phyloP scores from a whole-genome alignment of 1,140 invertebrate species.

The Nixonia krombeini region DNA sequence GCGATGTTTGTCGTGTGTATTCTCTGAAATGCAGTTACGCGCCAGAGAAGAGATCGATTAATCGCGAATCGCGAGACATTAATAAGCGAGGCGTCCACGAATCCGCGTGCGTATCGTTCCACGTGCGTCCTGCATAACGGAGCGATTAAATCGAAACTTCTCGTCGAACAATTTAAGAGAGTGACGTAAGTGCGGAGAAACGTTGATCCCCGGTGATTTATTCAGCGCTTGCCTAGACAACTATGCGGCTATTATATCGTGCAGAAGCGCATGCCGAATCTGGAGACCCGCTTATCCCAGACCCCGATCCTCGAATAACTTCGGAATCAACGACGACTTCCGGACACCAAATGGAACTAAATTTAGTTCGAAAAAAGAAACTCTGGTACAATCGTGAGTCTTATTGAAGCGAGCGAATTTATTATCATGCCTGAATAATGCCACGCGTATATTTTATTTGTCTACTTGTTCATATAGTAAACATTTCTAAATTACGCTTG shows the following conservation, averaged over 20 bases:
- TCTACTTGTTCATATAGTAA: too few relatives aligned
- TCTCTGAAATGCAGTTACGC: conserved; percentile 21
- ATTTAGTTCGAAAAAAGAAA: too few relatives aligned
- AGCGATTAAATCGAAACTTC: conserved; percentile 39
- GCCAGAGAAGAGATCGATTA: conserved; percentile 32
- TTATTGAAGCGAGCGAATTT: too few relatives aligned
- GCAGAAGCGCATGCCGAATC: conserved; percentile 23
- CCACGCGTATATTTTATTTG: too few relatives aligned
- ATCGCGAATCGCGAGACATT: conserved; percentile 36
- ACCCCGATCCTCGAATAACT: conserved; percentile 44
- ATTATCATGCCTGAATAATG: too few relatives aligned
- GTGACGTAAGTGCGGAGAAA: conserved; percentile 55
- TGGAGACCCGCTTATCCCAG: conserved; percentile 46
- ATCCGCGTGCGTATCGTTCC: conserved; percentile 31
- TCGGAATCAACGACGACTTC: conserved; percentile 41
- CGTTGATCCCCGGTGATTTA: conserved; percentile 57
- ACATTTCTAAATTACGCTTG: too few relatives aligned
- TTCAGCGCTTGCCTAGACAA: conserved; percentile 43
- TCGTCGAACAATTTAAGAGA: conserved; percentile 51
- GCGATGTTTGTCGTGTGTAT: conserved; percentile 29
- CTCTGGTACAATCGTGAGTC: too few relatives aligned
- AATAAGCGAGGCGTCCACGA: conserved; percentile 31
- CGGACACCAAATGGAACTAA: conserved; percentile 36
- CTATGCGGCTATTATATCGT: conserved; percentile 47
- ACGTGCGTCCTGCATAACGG: conserved; percentile 31